Percentiles rank a stretch among this genome's conserved stretches.
These are phyloP conservation scores for Lasioglossum baleicum DNA, from an alignment of 1,140 invertebrate genomes.

Conservation along the genomic window DNA sequence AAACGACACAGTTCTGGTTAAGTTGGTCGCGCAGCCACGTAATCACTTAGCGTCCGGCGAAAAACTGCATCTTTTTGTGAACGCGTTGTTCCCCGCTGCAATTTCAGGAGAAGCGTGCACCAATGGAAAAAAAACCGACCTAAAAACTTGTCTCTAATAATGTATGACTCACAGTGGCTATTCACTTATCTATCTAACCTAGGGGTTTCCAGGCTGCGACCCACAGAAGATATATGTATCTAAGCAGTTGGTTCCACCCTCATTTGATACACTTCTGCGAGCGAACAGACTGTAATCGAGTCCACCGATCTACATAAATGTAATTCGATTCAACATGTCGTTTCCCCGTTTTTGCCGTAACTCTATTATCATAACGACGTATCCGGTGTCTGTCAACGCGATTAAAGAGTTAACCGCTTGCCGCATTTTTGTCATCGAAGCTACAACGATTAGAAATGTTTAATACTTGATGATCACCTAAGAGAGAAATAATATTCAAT, in stretches of 20 bases:
- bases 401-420: background rate
- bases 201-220: conserved; percentile 60
- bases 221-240: conserved; percentile 49
- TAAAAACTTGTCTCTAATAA: conserved; percentile 59
- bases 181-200: conserved; percentile 62
- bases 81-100: background rate
- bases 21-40: background rate
- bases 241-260: conserved; percentile 45
- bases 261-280: conserved; percentile 38
- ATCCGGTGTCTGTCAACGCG: background rate
- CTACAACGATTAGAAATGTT: too few relatives aligned
- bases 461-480: too few relatives aligned
- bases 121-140: conserved; percentile 37
- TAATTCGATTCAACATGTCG: background rate
- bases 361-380: background rate
- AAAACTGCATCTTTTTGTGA: conserved; percentile 18
- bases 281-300: conserved; percentile 28
- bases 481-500: too few relatives aligned
- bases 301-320: conserved; percentile 5
- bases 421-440: too few relatives aligned
- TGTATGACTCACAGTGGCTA: conserved; percentile 55
- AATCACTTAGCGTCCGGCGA: conserved; percentile 37
- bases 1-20: background rate
- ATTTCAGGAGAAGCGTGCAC: background rate
- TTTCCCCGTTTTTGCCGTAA: background rate